Conservation (phyloP, 2,113 vertebrate species). For the Thymallus thymallus region DNA sequence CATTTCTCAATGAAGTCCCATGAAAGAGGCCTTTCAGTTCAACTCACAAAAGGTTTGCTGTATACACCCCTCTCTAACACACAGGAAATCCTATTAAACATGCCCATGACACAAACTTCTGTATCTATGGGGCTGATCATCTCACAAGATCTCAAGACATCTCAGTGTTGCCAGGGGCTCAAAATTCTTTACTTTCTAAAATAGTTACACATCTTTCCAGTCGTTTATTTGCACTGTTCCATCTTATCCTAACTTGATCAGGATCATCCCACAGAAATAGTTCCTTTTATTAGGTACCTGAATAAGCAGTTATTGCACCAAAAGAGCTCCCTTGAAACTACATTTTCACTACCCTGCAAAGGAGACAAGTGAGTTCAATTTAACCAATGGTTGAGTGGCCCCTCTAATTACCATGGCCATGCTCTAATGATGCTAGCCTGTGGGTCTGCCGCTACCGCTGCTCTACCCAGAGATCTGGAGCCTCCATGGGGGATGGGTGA, state of each 20-base stretch:
- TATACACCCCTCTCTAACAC: conserved; percentile 35
- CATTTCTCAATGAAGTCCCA: conserved; percentile 57
- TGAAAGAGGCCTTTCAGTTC: conserved; percentile 68
- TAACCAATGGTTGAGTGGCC: conserved; percentile 57
- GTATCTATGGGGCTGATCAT: conserved; percentile 9
- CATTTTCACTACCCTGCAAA: conserved; percentile 29
- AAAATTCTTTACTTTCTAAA: too few relatives aligned
- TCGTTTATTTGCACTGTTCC: background rate
- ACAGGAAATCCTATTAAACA: conserved; percentile 55
- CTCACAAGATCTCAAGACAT: conserved; percentile 5
- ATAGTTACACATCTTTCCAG: too few relatives aligned
- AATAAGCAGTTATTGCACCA: conserved; percentile 16
- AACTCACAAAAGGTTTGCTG: conserved; percentile 59
- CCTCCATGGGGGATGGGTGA: conserved; percentile 39
- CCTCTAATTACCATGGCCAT: conserved; percentile 57
- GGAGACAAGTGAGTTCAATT: conserved; percentile 56
- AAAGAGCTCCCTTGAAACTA: conserved; percentile 20
- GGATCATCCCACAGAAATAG: conserved; percentile 11
- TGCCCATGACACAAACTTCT: conserved; percentile 18
- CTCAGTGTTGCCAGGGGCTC: background rate
- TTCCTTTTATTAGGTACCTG: conserved; percentile 12
- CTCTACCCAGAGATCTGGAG: conserved; percentile 26
- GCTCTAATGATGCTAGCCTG: conserved; percentile 55
- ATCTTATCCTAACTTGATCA: conserved; percentile 8
- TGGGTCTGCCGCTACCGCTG: conserved; percentile 48